Conservation (phyloP, 2,888 invertebrate genomes). For the Norana najaformis region DNA sequence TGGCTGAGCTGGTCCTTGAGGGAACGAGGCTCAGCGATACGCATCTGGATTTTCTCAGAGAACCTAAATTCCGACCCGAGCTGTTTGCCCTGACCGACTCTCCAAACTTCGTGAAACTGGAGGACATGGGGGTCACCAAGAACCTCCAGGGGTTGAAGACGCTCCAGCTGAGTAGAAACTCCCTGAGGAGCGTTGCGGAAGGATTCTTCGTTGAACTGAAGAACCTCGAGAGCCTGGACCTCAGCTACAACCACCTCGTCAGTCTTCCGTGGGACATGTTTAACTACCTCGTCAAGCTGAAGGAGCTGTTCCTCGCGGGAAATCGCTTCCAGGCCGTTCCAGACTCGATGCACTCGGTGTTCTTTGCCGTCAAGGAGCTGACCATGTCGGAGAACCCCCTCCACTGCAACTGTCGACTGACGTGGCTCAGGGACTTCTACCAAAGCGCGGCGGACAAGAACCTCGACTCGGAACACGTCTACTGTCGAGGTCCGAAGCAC, state of each 20-base stretch:
- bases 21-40: constrained; percentile 33
- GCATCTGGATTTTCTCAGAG: constrained; percentile 37
- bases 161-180: constrained; percentile 35
- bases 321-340: constrained; percentile 43
- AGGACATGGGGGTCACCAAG: constrained; percentile 29
- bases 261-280: constrained; percentile 39
- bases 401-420: constrained; percentile 45
- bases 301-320: constrained; percentile 39
- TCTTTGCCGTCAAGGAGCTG: constrained; percentile 43
- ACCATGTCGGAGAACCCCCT: constrained; percentile 41
- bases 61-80: constrained; percentile 37
- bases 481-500: constrained; percentile 38
- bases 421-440: constrained; percentile 42
- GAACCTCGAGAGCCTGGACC: constrained; percentile 37
- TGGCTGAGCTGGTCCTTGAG: constrained; percentile 39
- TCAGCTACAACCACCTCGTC: constrained; percentile 39
- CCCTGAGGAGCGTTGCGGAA: constrained; percentile 17
- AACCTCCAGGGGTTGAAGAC: constrained; percentile 32
- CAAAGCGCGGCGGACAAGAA: constrained; percentile 37
- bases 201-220: constrained; percentile 30
- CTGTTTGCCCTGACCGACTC: constrained; percentile 37
- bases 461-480: constrained; percentile 38
- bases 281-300: constrained; percentile 38
- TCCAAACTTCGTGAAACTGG: constrained; percentile 8
- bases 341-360: constrained; percentile 33